Percentiles rank a stretch among this genome's conserved stretches.
Evolutionary conservation across 2,113 vertebrate genomes (phyloP).

Genomic region (Scytalopus superciliaris): DNA sequence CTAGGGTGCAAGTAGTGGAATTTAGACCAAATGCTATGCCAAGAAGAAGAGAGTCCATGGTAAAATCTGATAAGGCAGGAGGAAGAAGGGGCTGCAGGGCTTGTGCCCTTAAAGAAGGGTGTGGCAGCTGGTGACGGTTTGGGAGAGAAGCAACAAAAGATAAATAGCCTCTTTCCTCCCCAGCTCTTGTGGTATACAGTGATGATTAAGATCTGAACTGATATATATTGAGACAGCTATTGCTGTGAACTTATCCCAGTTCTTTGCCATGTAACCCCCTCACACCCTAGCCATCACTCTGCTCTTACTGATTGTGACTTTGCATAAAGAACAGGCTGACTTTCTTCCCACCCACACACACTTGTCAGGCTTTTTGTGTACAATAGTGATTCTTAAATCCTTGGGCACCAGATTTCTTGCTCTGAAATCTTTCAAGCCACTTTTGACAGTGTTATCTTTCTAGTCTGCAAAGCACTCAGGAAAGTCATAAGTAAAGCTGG

Average conservation of each 20-base stretch:
- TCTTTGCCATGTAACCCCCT: not conserved
- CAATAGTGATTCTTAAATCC: not conserved
- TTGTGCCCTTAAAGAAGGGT: not conserved
- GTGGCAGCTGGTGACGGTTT: not conserved
- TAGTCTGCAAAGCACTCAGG: not conserved
- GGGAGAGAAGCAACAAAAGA: not conserved
- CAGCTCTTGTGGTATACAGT: not conserved
- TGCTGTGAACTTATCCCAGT: not conserved
- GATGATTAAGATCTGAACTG: slow-evolving; percentile 29
- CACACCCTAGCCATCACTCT: not conserved
- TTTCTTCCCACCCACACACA: not conserved
- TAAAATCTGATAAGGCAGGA: not conserved
- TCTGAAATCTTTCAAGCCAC: not conserved
- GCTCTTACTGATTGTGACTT: not conserved
- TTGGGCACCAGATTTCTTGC: not conserved
- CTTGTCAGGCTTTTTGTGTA: not conserved
- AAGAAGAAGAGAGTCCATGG: not conserved
- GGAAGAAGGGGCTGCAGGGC: not conserved
- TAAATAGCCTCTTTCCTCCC: not conserved
- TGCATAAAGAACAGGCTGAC: not conserved
- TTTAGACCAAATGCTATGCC: not conserved
- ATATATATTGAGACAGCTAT: not conserved
- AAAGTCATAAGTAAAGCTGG: not conserved
- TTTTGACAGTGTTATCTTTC: not conserved
- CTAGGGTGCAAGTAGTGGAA: not conserved